Evolutionary conservation across 2,888 invertebrate species (phyloP).

Genomic region (Drosophila maculinotata): DNA sequence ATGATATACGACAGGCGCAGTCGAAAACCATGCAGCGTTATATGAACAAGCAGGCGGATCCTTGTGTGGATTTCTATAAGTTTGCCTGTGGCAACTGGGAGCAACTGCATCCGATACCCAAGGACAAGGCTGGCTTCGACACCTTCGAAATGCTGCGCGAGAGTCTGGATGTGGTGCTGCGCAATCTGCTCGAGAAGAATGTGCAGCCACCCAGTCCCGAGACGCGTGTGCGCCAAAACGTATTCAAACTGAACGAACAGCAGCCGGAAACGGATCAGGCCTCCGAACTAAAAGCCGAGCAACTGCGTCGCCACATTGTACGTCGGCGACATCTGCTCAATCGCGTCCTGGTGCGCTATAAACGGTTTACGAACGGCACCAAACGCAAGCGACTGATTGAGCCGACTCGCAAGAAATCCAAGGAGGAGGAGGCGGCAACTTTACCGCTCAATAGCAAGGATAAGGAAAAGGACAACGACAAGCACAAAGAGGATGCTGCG

Average conservation of each 20-base stretch:
- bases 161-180: constrained; percentile 90
- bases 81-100: constrained; percentile 96
- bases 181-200: constrained; percentile 87
- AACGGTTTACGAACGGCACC: constrained; percentile 69
- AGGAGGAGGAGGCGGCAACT: constrained; percentile 42
- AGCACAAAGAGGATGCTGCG: constrained; percentile 16
- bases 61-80: constrained; percentile 93
- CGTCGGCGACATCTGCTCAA: constrained; percentile 69
- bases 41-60: constrained; percentile 90
- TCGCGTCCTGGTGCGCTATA: constrained; percentile 76
- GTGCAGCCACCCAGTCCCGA: constrained; percentile 13
- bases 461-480: constrained; percentile 32
- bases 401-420: constrained; percentile 53
- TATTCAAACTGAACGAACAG: constrained; percentile 60
- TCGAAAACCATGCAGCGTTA: constrained; percentile 90
- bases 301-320: constrained; percentile 75
- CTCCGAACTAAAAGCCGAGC: constrained; percentile 57
- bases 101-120: constrained; percentile 93
- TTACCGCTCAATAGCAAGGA: constrained; percentile 11
- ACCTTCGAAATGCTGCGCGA: constrained; percentile 95
- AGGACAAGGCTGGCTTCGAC: constrained; percentile 94
- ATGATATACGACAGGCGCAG: constrained; percentile 88
- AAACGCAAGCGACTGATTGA: constrained; percentile 76
- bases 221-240: constrained; percentile 46
- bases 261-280: constrained; percentile 50